Conservation (phyloP, 23 tunicate species). For the Phallusia fumigata region DNA sequence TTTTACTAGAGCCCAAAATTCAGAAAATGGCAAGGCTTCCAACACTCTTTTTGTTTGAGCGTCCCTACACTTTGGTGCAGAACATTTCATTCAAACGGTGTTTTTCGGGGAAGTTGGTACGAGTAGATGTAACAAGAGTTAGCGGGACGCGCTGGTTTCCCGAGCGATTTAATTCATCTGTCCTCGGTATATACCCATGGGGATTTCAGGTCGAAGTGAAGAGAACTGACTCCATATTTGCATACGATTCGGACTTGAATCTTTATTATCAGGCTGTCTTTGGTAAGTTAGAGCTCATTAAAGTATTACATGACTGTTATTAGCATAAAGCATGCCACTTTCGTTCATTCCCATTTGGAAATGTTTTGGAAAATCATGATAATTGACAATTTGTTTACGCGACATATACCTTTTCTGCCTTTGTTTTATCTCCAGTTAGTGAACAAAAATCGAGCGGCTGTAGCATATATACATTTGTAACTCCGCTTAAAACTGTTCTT, state of each 20-base stretch:
- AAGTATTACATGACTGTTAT: too few relatives aligned
- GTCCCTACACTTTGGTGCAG: not conserved
- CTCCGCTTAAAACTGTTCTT: too few relatives aligned
- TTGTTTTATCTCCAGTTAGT: too few relatives aligned
- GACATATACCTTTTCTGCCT: too few relatives aligned
- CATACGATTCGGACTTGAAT: not conserved
- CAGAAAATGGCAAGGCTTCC: not conserved
- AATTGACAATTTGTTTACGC: too few relatives aligned
- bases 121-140: not conserved
- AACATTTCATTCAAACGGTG: not conserved
- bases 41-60: not conserved
- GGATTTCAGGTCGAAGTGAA: not conserved
- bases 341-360: too few relatives aligned
- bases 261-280: too few relatives aligned
- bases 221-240: not conserved
- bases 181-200: not conserved
- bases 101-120: not conserved
- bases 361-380: too few relatives aligned
- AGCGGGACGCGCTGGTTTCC: not conserved
- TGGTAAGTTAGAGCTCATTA: too few relatives aligned
- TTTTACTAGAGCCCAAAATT: not conserved
- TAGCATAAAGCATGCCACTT: too few relatives aligned
- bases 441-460: too few relatives aligned
- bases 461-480: too few relatives aligned
- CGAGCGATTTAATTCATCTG: not conserved